These are phyloP conservation scores for Clupea harengus DNA, from an alignment of 2,113 vertebrate species.

Conservation along the genomic window DNA sequence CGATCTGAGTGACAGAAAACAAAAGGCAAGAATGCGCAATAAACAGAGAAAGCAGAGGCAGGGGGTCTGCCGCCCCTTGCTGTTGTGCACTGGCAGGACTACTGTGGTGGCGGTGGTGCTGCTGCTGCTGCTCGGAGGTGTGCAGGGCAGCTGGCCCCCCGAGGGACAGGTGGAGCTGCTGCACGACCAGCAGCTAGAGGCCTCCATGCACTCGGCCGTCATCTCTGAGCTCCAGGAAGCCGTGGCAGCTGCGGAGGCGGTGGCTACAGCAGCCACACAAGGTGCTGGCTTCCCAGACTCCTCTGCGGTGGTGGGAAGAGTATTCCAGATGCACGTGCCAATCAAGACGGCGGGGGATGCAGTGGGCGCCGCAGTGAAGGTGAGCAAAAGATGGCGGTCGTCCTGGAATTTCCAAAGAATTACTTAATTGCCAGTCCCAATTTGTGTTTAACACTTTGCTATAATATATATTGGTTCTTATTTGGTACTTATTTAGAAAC, in stretches of 20 bases:
- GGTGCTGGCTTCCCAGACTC: conserved; percentile 79
- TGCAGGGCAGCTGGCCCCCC: conserved; percentile 62
- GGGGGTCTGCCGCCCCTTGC: conserved; percentile 48
- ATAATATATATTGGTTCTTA: too few species aligned
- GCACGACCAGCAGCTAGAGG: conserved; percentile 79
- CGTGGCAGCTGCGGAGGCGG: conserved; percentile 46
- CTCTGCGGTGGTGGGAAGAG: conserved; percentile 80
- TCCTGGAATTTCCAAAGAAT: not conserved
- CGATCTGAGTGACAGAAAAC: conserved; percentile 53
- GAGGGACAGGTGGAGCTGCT: conserved; percentile 59
- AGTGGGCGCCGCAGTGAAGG: conserved; percentile 78
- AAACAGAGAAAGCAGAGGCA: conserved; percentile 44
- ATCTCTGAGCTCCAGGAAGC: conserved; percentile 75
- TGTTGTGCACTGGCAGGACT: conserved; percentile 65
- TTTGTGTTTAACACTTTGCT: too few species aligned
- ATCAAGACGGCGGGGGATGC: conserved; percentile 72
- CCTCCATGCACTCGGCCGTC: conserved; percentile 84
- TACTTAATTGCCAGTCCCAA: not conserved
- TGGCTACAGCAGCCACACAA: conserved; percentile 18
- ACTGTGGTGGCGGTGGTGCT: conserved; percentile 63
- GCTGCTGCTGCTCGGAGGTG: conserved; percentile 60
- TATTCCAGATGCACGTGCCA: conserved; percentile 83
- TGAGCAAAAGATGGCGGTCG: conserved; percentile 61
- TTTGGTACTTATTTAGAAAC: too few species aligned
- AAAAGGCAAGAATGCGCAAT: conserved; percentile 66